Evolutionary conservation across 1,140 invertebrate species (phyloP).

Genomic region (Heliconius hermathena): DNA sequence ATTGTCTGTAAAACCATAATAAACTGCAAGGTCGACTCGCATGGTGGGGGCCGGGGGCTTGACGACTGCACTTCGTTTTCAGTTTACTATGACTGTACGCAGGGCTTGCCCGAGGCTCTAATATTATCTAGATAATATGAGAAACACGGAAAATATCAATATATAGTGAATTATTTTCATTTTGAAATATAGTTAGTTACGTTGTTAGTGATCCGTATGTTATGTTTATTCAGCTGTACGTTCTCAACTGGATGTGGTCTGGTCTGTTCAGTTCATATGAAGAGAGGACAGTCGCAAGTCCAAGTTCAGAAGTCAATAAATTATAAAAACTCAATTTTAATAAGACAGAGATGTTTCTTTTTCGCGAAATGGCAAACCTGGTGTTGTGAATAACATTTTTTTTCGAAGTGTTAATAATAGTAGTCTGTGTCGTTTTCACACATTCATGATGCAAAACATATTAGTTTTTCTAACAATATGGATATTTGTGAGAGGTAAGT

Average conservation of each 20-base stretch:
- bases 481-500: conserved; percentile 34
- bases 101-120: conserved; percentile 13
- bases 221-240: conserved; percentile 16
- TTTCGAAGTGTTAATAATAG: background rate
- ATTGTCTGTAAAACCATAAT: conserved; percentile 78
- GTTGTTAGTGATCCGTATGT: background rate
- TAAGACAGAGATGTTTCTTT: background rate
- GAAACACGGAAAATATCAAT: background rate
- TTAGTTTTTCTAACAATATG: conserved; percentile 21
- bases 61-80: conserved; percentile 66
- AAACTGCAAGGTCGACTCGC: conserved; percentile 69
- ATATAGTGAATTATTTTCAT: background rate
- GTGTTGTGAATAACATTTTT: background rate
- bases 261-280: background rate
- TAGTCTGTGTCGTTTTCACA: background rate
- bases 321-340: background rate
- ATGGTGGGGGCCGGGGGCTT: conserved; percentile 56
- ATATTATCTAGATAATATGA: background rate
- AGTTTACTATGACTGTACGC: conserved; percentile 46
- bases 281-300: background rate
- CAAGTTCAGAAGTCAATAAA: background rate
- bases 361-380: background rate
- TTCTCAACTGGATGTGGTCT: background rate
- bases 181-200: background rate
- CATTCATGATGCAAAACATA: conserved; percentile 25